phyloP scores from a whole-genome alignment of 2,113 vertebrate species.

The Gnathonemus echidnorhynchus region DNA sequence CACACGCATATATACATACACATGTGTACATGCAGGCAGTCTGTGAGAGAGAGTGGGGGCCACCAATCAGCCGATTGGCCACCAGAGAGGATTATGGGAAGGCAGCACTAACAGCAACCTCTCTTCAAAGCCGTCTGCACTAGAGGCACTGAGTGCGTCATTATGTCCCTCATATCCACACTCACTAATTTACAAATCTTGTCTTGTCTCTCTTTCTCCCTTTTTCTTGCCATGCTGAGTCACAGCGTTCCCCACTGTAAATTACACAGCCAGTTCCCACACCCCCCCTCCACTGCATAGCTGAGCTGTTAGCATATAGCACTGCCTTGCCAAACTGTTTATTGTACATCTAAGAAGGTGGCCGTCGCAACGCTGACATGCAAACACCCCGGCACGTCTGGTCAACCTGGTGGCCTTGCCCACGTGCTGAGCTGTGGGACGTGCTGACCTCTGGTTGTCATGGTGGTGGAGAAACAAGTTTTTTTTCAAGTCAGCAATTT shows the following conservation, averaged over 20 bases:
- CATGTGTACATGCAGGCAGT: background rate
- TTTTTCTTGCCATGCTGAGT: background rate
- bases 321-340: background rate
- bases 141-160: background rate
- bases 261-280: background rate
- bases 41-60: background rate
- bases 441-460: background rate
- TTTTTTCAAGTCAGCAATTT: background rate
- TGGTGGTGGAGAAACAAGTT: background rate
- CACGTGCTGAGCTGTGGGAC: background rate
- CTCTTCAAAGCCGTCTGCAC: background rate
- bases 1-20: background rate
- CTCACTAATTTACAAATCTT: background rate
- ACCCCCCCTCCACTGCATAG: background rate
- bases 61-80: background rate
- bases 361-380: background rate
- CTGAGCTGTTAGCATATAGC: background rate
- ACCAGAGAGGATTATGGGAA: background rate
- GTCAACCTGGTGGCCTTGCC: background rate
- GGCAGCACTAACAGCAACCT: background rate
- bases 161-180: background rate
- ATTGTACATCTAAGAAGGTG: background rate
- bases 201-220: background rate
- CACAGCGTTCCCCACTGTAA: background rate
- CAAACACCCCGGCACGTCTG: background rate